Conservation (phyloP, 2,888 invertebrate species). For the Physocephala rufipes region DNA sequence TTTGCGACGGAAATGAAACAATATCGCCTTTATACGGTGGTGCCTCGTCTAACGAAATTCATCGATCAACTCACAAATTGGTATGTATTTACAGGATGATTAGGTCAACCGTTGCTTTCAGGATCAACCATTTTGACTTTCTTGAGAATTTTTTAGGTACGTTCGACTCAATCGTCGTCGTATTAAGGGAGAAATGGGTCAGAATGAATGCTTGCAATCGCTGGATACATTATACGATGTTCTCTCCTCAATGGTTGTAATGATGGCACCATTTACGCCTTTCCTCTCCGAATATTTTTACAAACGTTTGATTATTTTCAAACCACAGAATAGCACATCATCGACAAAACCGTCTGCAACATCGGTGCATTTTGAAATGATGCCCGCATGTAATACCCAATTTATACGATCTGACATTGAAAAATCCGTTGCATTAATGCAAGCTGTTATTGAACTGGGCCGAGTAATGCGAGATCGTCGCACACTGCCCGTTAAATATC, state of each 20-base stretch:
- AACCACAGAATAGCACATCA: slow-evolving; percentile 64
- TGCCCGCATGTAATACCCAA: slow-evolving; percentile 77
- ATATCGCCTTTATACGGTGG: slow-evolving; percentile 94
- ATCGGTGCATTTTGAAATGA: slow-evolving; percentile 92
- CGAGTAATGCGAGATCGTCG: slow-evolving; percentile 91
- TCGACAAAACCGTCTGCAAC: slow-evolving; percentile 65
- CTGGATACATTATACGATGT: slow-evolving; percentile 89
- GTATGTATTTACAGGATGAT: slow-evolving; percentile 59
- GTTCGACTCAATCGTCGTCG: slow-evolving; percentile 95
- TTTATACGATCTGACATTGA: slow-evolving; percentile 89
- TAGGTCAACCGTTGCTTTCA: background rate
- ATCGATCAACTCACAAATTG: slow-evolving; percentile 98
- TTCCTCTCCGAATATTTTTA: slow-evolving; percentile 96
- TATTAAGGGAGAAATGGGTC: slow-evolving; percentile 89
- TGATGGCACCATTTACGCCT: slow-evolving; percentile 98
- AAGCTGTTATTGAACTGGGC: slow-evolving; percentile 93
- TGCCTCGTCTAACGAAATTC: slow-evolving; percentile 91
- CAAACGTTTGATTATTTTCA: slow-evolving; percentile 80
- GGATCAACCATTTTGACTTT: background rate
- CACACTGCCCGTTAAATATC: slow-evolving; percentile 95
- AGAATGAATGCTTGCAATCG: slow-evolving; percentile 83
- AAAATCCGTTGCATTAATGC: slow-evolving; percentile 90
- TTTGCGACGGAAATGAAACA: slow-evolving; percentile 93
- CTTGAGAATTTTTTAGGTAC: slow-evolving; percentile 68
- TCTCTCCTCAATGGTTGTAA: slow-evolving; percentile 84